These are phyloP conservation scores for Venusia cambrica DNA, from an alignment of 2,888 invertebrate genomes.

Conservation along the genomic window DNA sequence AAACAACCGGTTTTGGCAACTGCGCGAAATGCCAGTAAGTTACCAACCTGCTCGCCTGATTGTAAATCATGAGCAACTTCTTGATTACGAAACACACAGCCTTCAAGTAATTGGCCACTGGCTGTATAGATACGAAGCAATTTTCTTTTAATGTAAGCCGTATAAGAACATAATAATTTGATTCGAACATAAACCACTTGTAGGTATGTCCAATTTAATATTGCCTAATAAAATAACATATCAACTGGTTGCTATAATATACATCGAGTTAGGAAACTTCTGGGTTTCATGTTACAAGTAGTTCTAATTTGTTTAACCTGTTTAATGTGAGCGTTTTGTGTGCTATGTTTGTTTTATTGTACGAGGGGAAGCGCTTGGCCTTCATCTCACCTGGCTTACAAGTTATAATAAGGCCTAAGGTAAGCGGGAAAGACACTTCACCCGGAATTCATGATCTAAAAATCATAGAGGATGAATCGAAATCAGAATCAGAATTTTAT, in stretches of 20 bases:
- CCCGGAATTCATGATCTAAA: no score
- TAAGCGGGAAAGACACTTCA: no score
- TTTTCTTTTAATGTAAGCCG: conserved; percentile 23
- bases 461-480: no score
- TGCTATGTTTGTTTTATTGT: no score
- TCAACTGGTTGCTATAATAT: no score
- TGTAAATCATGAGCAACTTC: conserved; percentile 27
- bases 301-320: no score
- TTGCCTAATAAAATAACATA: conserved; percentile 14
- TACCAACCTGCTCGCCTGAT: conserved; percentile 22
- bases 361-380: no score
- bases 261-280: conserved; percentile 2
- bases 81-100: conserved; percentile 29
- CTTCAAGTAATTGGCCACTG: conserved; percentile 25
- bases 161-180: conserved; percentile 9
- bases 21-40: conserved; percentile 23
- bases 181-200: conserved; percentile 6
- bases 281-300: neutral
- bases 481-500: no score
- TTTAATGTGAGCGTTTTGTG: no score
- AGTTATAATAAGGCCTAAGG: no score
- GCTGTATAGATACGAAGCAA: conserved; percentile 23
- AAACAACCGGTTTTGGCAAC: conserved; percentile 25
- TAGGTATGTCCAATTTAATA: conserved; percentile 12
- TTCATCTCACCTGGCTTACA: no score